Conservation (phyloP, 2,113 vertebrate genomes). For the Gobio gobio region DNA sequence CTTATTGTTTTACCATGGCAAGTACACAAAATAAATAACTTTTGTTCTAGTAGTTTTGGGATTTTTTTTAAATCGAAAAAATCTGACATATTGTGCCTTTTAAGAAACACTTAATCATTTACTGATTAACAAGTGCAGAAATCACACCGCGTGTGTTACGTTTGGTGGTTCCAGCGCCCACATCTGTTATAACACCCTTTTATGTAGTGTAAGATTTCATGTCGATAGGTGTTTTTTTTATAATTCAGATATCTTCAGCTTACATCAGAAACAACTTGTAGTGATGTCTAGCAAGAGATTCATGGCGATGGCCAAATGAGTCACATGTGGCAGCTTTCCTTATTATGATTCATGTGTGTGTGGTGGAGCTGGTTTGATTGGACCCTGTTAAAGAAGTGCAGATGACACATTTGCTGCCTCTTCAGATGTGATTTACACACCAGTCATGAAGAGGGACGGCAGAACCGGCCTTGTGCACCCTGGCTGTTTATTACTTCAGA, state of each 20-base stretch:
- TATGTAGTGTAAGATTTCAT: background rate
- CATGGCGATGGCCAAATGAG: constrained; percentile 23
- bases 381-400: constrained; percentile 7
- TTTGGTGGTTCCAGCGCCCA: background rate
- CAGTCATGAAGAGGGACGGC: constrained; percentile 17
- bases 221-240: background rate
- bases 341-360: constrained; percentile 11
- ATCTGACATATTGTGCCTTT: too few species aligned
- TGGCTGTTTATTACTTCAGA: constrained; percentile 19
- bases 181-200: constrained; percentile 4
- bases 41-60: too few species aligned
- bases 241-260: background rate
- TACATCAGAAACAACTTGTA: background rate
- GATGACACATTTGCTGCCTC: constrained; percentile 30
- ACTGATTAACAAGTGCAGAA: background rate
- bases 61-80: too few species aligned
- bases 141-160: background rate
- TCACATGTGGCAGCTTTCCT: constrained; percentile 4
- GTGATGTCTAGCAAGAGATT: background rate
- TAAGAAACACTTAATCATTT: background rate
- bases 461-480: background rate
- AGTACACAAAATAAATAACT: too few species aligned
- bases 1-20: too few species aligned
- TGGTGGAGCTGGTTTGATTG: constrained; percentile 12
- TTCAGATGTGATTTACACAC: constrained; percentile 48